Conservation (phyloP, 2,797 vertebrate species). For the Lacerta viridis region DNA sequence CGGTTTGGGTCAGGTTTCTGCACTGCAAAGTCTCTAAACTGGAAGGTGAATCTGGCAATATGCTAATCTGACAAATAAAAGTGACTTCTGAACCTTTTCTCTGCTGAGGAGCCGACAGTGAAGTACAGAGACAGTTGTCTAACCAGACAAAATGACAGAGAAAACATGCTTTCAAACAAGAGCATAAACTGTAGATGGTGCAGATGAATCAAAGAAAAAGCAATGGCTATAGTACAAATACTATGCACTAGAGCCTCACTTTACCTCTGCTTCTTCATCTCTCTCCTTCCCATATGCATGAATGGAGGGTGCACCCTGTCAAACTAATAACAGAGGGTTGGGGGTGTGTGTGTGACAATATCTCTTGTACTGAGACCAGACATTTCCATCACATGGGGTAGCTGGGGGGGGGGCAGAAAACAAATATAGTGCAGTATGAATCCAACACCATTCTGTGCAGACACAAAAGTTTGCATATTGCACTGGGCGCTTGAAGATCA, state of each 20-base stretch:
- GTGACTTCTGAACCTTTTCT: constrained; percentile 81
- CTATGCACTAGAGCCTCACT: constrained; percentile 67
- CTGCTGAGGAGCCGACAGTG: constrained; percentile 81
- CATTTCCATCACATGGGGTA: constrained; percentile 61
- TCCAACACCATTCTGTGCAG: constrained; percentile 70
- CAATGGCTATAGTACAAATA: constrained; percentile 68
- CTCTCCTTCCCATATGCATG: constrained; percentile 63
- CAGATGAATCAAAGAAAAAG: constrained; percentile 73
- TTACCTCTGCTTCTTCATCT: constrained; percentile 59
- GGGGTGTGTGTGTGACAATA: constrained; percentile 30
- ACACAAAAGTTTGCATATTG: constrained; percentile 89
- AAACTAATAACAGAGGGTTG: constrained; percentile 58
- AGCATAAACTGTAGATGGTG: constrained; percentile 79
- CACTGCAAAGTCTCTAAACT: constrained; percentile 76
- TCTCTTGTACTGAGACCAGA: constrained; percentile 64
- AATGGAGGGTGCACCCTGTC: constrained; percentile 68
- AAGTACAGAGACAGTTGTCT: constrained; percentile 82
- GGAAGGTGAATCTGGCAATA: constrained; percentile 84
- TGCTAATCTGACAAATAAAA: constrained; percentile 80
- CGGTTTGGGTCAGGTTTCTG: constrained; percentile 76
- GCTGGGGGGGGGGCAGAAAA: constrained; percentile 48
- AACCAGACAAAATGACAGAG: constrained; percentile 82
- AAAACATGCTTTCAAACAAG: constrained; percentile 83
- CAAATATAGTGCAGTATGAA: constrained; percentile 74
- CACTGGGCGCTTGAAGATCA: constrained; percentile 91